phyloP scores from a whole-genome alignment of 2,113 vertebrate genomes.

The Periophthalmus modestus region DNA sequence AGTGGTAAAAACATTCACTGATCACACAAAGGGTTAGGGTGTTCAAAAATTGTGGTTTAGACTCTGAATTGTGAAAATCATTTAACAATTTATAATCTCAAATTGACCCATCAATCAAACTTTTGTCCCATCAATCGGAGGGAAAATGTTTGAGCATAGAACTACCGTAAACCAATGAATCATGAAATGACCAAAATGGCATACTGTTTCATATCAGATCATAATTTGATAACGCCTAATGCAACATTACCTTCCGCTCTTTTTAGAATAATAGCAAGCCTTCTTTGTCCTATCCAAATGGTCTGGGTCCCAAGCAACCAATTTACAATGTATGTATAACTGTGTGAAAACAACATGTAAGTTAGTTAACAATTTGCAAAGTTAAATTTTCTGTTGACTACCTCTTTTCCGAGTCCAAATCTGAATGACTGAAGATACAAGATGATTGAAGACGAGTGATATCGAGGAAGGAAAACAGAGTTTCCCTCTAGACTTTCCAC shows the following conservation, averaged over 20 bases:
- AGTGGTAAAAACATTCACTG: not conserved
- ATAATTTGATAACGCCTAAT: not conserved
- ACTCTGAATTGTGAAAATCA: too few species aligned
- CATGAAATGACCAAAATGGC: not conserved
- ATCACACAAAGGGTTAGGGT: not conserved
- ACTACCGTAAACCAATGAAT: not conserved
- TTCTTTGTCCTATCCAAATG: conserved; percentile 66
- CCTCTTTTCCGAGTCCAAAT: conserved; percentile 57
- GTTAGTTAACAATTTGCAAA: not conserved
- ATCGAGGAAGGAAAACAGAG: conserved; percentile 72
- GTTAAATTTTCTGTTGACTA: not conserved
- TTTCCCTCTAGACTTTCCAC: conserved; percentile 60
- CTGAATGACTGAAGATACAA: conserved; percentile 76
- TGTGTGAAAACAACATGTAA: conserved; percentile 25
- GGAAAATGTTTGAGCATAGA: not conserved
- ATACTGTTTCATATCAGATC: not conserved
- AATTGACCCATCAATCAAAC: not conserved
- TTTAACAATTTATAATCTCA: not conserved
- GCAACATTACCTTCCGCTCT: conserved; percentile 56
- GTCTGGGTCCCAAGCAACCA: conserved; percentile 75
- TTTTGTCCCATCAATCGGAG: too few species aligned
- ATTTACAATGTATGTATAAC: conserved; percentile 79
- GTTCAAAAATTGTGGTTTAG: not conserved
- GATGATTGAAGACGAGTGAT: conserved; percentile 58
- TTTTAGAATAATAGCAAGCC: conserved; percentile 73